Evolutionary conservation across 1,140 invertebrate species (phyloP).

Genomic region (Atta texana): DNA sequence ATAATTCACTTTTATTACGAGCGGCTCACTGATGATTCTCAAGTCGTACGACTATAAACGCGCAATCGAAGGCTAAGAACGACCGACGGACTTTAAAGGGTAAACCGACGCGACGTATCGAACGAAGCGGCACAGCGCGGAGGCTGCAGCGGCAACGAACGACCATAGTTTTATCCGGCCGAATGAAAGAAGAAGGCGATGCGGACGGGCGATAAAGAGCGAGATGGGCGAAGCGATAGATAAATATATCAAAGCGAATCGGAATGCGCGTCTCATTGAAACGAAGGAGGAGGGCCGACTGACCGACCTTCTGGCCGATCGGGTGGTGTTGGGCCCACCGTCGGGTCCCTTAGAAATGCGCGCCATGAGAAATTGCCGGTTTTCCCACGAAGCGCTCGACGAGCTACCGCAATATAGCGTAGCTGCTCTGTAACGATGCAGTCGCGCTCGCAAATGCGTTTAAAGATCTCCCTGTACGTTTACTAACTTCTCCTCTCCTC

Average conservation of each 20-base stretch:
- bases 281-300: conserved; percentile 38
- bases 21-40: background rate
- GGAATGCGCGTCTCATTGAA: conserved; percentile 66
- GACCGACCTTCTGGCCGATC: background rate
- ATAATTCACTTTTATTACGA: conserved; percentile 56
- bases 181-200: conserved; percentile 65
- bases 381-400: conserved; percentile 81
- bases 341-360: conserved; percentile 61
- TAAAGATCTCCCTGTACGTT: conserved; percentile 23
- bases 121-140: conserved; percentile 22
- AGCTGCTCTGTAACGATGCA: conserved; percentile 1
- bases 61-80: conserved; percentile 42
- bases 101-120: conserved; percentile 35
- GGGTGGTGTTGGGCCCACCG: conserved; percentile 31
- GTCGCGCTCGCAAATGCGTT: conserved; percentile 48
- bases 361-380: conserved; percentile 82
- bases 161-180: conserved; percentile 46
- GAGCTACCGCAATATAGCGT: conserved; percentile 62
- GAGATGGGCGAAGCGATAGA: conserved; percentile 67
- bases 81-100: conserved; percentile 33
- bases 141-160: conserved; percentile 12
- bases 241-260: conserved; percentile 79
- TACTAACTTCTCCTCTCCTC: background rate
- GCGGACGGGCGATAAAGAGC: conserved; percentile 73
- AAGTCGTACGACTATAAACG: conserved; percentile 37